A percentile compares a stretch with the other conserved stretches of the same genome.
phyloP scores from a whole-genome alignment of 2,113 vertebrate species.

The Phylloscopus trochiloides region DNA sequence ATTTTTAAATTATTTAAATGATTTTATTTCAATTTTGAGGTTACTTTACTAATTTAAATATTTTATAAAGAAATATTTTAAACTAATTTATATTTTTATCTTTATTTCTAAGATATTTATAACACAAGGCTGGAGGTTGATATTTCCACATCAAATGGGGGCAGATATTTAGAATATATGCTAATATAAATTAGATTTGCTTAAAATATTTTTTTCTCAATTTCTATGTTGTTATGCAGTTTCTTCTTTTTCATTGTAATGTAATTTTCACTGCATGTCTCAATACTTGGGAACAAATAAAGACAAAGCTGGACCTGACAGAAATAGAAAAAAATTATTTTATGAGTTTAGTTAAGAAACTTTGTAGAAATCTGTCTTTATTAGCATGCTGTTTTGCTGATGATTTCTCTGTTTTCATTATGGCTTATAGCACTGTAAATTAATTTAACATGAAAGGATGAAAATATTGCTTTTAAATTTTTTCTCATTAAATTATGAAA shows the following conservation, averaged over 20 bases:
- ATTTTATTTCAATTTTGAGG: not conserved
- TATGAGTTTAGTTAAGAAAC: slow-evolving; percentile 59
- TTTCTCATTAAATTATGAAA: slow-evolving; percentile 76
- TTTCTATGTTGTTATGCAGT: not conserved
- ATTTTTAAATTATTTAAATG: not conserved
- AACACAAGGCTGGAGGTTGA: not conserved
- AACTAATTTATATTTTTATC: not conserved
- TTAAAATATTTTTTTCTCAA: not conserved
- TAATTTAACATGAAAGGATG: slow-evolving; percentile 81
- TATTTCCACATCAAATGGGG: not conserved
- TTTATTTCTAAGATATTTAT: not conserved
- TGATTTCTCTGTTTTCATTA: slow-evolving; percentile 73
- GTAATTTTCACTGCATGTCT: slow-evolving; percentile 15
- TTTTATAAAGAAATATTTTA: not conserved
- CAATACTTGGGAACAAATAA: slow-evolving; percentile 37
- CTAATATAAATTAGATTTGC: not conserved
- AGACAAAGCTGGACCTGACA: slow-evolving; percentile 32
- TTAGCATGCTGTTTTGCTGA: slow-evolving; percentile 70
- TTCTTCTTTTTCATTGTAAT: slow-evolving; percentile 33
- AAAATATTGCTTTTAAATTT: slow-evolving; percentile 77
- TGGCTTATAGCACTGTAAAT: slow-evolving; percentile 73
- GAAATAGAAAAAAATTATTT: slow-evolving; percentile 10
- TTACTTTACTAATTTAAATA: not conserved
- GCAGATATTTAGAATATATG: not conserved
- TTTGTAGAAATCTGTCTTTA: slow-evolving; percentile 71